These are phyloP conservation scores for Trachymyrmex cornetzi DNA, from an alignment of 1,140 invertebrate species.

Conservation along the genomic window DNA sequence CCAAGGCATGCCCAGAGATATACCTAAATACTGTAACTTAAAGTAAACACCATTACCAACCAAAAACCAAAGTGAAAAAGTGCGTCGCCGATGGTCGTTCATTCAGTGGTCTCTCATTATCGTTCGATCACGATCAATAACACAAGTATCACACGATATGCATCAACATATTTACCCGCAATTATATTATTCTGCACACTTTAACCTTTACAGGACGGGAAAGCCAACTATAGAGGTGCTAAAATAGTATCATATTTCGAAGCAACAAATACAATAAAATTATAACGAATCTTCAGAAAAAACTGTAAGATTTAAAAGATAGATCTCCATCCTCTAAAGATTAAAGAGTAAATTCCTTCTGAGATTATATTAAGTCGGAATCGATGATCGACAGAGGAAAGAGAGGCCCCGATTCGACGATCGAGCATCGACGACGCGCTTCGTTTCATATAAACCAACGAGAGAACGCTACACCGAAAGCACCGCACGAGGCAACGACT, in stretches of 20 bases:
- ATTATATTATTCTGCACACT: background rate
- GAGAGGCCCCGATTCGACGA: conserved; percentile 16
- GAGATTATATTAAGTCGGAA: background rate
- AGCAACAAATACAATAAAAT: too few species aligned
- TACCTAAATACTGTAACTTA: conserved; percentile 83
- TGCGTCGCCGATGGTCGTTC: conserved; percentile 37
- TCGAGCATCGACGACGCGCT: conserved; percentile 56
- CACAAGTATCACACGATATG: background rate
- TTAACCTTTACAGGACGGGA: too few species aligned
- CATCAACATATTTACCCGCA: background rate
- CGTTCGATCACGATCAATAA: background rate
- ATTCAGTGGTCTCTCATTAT: conserved; percentile 8
- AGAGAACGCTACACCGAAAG: conserved; percentile 84
- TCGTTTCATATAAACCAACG: conserved; percentile 71
- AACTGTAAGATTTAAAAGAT: too few species aligned
- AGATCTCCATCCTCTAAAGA: too few species aligned
- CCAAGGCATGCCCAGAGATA: conserved; percentile 82
- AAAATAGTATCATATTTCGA: too few species aligned
- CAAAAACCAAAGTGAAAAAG: conserved; percentile 72
- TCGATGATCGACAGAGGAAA: background rate
- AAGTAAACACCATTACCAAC: conserved; percentile 83
- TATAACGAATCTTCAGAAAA: too few species aligned
- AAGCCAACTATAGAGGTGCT: too few species aligned
- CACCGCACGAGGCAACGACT: conserved; percentile 81
- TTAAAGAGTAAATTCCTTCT: background rate